A percentile compares a stretch with the other conserved stretches of the same genome.
Evolutionary conservation across 1,140 invertebrate species (phyloP).

Genomic region (Archegozetes longisetosus): DNA sequence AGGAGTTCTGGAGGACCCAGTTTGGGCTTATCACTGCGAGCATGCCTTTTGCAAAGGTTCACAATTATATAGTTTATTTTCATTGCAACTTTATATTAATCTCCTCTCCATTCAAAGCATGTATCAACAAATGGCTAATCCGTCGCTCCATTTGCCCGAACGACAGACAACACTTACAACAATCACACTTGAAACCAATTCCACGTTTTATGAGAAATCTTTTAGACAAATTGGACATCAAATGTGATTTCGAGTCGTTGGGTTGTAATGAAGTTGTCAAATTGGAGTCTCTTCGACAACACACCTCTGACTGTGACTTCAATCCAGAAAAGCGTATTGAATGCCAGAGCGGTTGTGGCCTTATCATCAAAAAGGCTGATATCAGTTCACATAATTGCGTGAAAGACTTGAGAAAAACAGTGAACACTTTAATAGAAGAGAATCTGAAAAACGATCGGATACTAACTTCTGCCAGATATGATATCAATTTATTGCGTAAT

Average conservation of each 20-base stretch:
- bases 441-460: not conserved
- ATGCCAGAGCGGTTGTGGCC: not conserved
- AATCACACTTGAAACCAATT: not conserved
- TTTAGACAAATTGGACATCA: not conserved
- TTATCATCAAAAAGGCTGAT: not conserved
- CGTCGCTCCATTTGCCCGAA: not conserved
- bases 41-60: slow-evolving; percentile 86
- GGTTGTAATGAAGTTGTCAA: not conserved
- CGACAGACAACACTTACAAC: not conserved
- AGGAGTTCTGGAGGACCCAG: slow-evolving; percentile 69
- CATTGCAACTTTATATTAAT: not conserved
- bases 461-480: not conserved
- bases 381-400: slow-evolving; percentile 74
- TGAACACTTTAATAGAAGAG: slow-evolving; percentile 33
- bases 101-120: not conserved
- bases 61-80: slow-evolving; percentile 39
- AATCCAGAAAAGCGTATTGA: not conserved
- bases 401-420: slow-evolving; percentile 58
- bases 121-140: not conserved
- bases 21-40: slow-evolving; percentile 82
- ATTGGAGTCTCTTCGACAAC: not conserved
- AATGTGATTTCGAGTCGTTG: not conserved
- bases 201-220: not conserved
- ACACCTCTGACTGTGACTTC: not conserved
- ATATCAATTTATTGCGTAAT: not conserved